These are phyloP conservation scores for Gisinianus flammeolus DNA, from an alignment of 2,888 invertebrate species.

Conservation along the genomic window DNA sequence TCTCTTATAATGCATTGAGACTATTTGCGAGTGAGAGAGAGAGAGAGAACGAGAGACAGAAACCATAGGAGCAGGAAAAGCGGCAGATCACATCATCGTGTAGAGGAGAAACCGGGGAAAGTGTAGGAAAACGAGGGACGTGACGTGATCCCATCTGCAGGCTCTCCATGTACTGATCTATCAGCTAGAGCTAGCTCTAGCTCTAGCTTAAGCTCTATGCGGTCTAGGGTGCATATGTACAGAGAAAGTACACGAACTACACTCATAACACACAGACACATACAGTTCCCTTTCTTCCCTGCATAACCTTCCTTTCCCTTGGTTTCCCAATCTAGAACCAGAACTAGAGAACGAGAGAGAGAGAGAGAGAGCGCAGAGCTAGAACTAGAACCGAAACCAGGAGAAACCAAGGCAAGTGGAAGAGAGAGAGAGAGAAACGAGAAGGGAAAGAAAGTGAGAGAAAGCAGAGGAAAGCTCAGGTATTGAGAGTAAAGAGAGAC, in stretches of 20 bases:
- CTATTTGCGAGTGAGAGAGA: neutral
- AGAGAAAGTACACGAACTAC: neutral
- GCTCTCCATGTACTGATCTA: slow-evolving; percentile 15
- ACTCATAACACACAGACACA: neutral
- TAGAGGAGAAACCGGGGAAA: slow-evolving; percentile 24
- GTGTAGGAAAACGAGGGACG: slow-evolving; percentile 23
- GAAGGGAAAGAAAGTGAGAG: neutral
- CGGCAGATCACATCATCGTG: slow-evolving; percentile 3
- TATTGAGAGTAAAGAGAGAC: neutral
- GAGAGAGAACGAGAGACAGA: neutral
- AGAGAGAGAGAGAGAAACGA: neutral
- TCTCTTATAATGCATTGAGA: slow-evolving; percentile 4
- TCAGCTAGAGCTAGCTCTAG: neutral
- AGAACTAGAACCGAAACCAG: no score
- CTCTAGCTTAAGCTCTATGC: no score
- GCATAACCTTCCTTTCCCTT: slow-evolving; percentile 6
- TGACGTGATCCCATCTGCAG: slow-evolving; percentile 28
- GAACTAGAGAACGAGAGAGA: neutral
- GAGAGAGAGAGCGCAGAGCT: neutral
- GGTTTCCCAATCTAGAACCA: neutral
- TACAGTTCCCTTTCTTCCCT: neutral
- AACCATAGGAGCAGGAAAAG: neutral
- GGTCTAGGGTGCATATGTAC: neutral
- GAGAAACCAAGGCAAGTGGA: no score
- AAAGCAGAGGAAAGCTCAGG: neutral